phyloP scores from a whole-genome alignment of 2,113 vertebrate genomes.

The Phylloscopus trochiloides region DNA sequence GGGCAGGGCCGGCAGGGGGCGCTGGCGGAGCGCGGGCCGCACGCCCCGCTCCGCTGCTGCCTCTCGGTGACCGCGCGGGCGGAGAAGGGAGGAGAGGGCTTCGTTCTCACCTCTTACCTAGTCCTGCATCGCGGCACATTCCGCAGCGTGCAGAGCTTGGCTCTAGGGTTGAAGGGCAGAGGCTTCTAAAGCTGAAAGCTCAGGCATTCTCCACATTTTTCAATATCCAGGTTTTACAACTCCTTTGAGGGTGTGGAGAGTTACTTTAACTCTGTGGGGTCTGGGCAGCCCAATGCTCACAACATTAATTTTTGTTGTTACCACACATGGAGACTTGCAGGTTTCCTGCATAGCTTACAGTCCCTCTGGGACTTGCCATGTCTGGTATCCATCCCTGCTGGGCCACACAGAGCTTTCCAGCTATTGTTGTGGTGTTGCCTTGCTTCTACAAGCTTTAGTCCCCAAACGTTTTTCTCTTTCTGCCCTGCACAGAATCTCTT shows the following conservation, averaged over 20 bases:
- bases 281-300: not conserved
- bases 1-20: too few species aligned
- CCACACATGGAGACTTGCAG: not conserved
- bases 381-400: not conserved
- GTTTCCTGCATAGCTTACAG: not conserved
- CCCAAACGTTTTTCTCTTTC: not conserved
- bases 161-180: not conserved
- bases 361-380: not conserved
- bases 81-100: not conserved
- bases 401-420: not conserved
- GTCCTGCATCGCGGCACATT: not conserved
- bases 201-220: not conserved
- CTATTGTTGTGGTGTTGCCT: not conserved
- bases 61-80: not conserved
- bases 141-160: not conserved
- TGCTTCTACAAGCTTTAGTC: not conserved
- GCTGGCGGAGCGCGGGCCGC: not conserved
- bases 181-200: not conserved
- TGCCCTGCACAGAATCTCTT: slow-evolving; percentile 80
- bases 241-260: not conserved
- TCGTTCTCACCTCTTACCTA: not conserved
- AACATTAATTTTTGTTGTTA: not conserved
- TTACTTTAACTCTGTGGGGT: not conserved
- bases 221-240: not conserved
- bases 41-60: fast-evolving